Percentiles rank a stretch among this genome's conserved stretches.
These are phyloP conservation scores for Pandemis corylana DNA, from an alignment of 2,888 invertebrate genomes.

Conservation along the genomic window DNA sequence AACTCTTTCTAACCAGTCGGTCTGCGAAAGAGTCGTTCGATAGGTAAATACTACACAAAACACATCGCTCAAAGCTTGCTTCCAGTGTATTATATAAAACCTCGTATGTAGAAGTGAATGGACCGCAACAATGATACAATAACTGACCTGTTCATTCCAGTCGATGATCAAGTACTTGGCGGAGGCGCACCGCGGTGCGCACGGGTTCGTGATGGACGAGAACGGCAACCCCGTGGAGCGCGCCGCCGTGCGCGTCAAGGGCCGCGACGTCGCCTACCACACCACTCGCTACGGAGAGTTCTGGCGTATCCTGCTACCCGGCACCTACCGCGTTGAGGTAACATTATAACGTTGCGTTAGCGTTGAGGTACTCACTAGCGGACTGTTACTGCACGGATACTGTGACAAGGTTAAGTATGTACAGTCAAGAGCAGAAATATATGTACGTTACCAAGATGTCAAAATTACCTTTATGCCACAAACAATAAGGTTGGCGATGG, in stretches of 20 bases:
- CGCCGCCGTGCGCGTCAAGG: constrained; percentile 91
- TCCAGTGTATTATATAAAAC: no score
- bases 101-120: no score
- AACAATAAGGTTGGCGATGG: no score
- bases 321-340: constrained; percentile 93
- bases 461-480: no score
- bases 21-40: no score
- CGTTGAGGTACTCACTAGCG: no score
- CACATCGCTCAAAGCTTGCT: not conserved
- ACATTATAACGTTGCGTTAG: constrained; percentile 39
- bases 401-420: no score
- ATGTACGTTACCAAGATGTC: no score
- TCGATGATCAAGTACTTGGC: constrained; percentile 92
- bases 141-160: constrained; percentile 67
- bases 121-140: no score
- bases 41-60: not conserved
- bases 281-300: constrained; percentile 97
- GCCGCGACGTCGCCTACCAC: constrained; percentile 93
- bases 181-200: constrained; percentile 95
- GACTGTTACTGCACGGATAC: no score
- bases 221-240: constrained; percentile 91
- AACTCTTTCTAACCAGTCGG: no score
- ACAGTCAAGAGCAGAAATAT: no score
- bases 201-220: constrained; percentile 93
- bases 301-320: constrained; percentile 96